These are phyloP conservation scores for Lamellibrachia columna DNA, from an alignment of 2,888 invertebrate genomes.

Conservation along the genomic window DNA sequence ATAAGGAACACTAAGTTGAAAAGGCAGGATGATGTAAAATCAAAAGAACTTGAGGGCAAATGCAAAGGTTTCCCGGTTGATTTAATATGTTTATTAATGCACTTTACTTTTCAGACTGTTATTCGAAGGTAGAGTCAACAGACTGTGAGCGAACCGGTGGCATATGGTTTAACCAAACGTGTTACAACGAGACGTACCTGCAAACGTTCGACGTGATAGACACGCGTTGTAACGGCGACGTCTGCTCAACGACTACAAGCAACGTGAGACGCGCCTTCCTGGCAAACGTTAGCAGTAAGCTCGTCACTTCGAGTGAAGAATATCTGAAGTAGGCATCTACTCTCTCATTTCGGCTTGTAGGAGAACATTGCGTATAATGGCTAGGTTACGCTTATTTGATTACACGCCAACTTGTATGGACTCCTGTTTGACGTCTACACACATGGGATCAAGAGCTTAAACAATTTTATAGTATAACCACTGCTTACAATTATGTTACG, in stretches of 20 bases:
- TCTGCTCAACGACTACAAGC: conserved; percentile 26
- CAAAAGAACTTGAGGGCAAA: too few relatives aligned
- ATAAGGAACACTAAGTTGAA: too few relatives aligned
- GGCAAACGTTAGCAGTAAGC: conserved; percentile 24
- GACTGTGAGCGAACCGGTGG: conserved; percentile 33
- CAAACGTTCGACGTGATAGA: conserved; percentile 26
- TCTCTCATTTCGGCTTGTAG: too few relatives aligned
- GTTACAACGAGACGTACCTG: conserved; percentile 38
- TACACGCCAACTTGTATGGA: too few relatives aligned
- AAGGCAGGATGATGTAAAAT: too few relatives aligned
- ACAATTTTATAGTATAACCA: too few relatives aligned
- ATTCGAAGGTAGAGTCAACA: conserved; percentile 34
- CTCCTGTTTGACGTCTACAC: too few relatives aligned
- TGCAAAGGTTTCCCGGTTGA: too few relatives aligned
- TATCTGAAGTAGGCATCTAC: conserved; percentile 36
- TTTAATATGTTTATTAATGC: too few relatives aligned
- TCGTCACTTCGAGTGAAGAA: conserved; percentile 38
- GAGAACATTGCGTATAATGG: too few relatives aligned
- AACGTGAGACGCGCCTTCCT: conserved; percentile 26
- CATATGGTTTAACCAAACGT: conserved; percentile 37
- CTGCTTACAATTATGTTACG: background rate
- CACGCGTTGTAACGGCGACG: conserved; percentile 26
- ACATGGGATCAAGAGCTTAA: too few relatives aligned
- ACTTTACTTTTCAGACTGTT: conserved; percentile 36
- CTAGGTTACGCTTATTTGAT: too few relatives aligned